phyloP scores from a whole-genome alignment of 2,888 invertebrate species.

The Caenorhabditis angaria region DNA sequence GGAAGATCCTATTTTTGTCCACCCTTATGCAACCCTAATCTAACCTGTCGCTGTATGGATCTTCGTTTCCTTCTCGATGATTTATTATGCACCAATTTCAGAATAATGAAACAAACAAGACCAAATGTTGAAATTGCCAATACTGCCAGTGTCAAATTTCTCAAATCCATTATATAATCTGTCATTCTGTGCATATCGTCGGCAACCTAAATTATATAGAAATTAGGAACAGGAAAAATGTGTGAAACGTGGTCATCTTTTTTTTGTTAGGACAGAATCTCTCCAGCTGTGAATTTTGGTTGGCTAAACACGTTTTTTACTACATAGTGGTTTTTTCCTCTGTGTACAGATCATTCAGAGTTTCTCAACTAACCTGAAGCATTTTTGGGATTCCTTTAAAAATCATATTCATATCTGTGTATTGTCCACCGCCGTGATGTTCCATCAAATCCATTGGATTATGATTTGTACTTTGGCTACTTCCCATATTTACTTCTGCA shows the following conservation, averaged over 20 bases:
- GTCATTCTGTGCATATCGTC: slow-evolving; percentile 70
- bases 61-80: slow-evolving; percentile 38
- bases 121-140: slow-evolving; percentile 52
- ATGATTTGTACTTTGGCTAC: slow-evolving; percentile 54
- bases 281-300: no score
- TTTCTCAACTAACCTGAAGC: slow-evolving; percentile 61
- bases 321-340: no score
- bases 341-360: no score
- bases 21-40: no score
- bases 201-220: slow-evolving; percentile 56
- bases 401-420: slow-evolving; percentile 64
- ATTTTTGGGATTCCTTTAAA: slow-evolving; percentile 69
- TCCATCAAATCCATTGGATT: slow-evolving; percentile 50
- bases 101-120: slow-evolving; percentile 45
- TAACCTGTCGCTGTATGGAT: slow-evolving; percentile 41
- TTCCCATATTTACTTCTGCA: slow-evolving; percentile 22
- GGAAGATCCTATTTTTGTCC: no score
- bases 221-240: no score
- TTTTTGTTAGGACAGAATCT: no score
- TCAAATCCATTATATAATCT: slow-evolving; percentile 64
- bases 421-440: slow-evolving; percentile 42
- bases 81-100: slow-evolving; percentile 49
- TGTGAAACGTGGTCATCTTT: no score
- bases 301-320: no score
- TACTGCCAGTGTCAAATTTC: slow-evolving; percentile 61